Conservation (phyloP, 2,888 invertebrate species). For the Zaprionus obscuricornis region DNA sequence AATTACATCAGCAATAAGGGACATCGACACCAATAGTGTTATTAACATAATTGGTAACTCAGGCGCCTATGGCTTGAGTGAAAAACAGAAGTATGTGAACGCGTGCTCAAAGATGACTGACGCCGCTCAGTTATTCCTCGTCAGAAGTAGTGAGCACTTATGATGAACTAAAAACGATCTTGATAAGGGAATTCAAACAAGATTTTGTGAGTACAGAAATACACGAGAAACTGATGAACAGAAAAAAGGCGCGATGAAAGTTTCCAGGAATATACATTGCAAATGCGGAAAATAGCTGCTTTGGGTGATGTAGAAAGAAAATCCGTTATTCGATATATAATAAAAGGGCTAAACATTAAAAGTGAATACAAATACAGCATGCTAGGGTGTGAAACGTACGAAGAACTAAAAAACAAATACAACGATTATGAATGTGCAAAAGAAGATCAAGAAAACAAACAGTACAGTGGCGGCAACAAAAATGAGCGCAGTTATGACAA, state of each 20-base stretch:
- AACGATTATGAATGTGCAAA: too few species aligned
- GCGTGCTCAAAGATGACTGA: background rate
- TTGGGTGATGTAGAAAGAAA: background rate
- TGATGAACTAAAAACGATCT: background rate
- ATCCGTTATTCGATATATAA: background rate
- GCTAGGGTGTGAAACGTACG: too few species aligned
- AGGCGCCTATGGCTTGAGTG: background rate
- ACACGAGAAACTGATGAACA: background rate
- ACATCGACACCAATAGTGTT: too few species aligned
- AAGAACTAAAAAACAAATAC: too few species aligned
- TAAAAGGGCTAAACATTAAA: background rate
- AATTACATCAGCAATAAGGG: too few species aligned
- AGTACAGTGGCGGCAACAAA: background rate
- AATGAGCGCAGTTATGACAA: background rate
- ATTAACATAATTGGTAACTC: too few species aligned
- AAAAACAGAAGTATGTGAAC: background rate
- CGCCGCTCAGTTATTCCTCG: background rate
- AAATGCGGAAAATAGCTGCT: background rate
- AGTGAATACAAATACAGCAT: slow-evolving; percentile 1
- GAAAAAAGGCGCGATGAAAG: background rate
- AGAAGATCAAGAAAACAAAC: slow-evolving; percentile 1
- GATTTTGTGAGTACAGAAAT: too few species aligned
- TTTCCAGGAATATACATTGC: background rate
- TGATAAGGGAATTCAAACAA: too few species aligned
- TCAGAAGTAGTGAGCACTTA: background rate